Percentiles rank a stretch among this genome's conserved stretches.
phyloP scores from a whole-genome alignment of 2,888 invertebrate species.

The Phanerotoma sp. region DNA sequence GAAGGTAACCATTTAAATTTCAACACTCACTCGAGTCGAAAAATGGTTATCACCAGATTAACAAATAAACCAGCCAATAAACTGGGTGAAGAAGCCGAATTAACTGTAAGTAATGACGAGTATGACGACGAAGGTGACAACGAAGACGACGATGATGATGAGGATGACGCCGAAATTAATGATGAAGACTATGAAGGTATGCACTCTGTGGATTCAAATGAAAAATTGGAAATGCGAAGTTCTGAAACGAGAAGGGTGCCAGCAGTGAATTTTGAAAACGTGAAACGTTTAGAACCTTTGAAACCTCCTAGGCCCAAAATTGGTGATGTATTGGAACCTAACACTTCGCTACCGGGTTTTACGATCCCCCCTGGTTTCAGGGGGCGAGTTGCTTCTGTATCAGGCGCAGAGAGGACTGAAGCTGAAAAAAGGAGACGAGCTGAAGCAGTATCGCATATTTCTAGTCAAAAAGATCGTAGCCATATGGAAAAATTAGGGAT shows the following conservation, averaged over 20 bases:
- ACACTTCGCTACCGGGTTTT: conserved; percentile 69
- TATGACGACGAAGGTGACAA: conserved; percentile 63
- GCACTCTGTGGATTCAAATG: conserved; percentile 18
- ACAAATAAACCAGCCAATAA: conserved; percentile 21
- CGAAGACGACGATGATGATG: conserved; percentile 64
- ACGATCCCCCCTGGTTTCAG: conserved; percentile 70
- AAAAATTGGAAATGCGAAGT: conserved; percentile 28
- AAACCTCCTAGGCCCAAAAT: no score
- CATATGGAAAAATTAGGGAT: conserved; percentile 35
- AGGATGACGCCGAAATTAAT: no score
- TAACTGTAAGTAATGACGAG: conserved; percentile 51
- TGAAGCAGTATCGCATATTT: conserved; percentile 62
- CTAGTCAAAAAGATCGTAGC: conserved; percentile 30
- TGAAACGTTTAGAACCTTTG: no score
- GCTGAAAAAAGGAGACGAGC: conserved; percentile 69
- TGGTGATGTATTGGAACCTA: conserved; percentile 66
- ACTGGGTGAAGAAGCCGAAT: conserved; percentile 6
- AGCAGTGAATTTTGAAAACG: conserved; percentile 65
- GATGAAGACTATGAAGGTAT: conserved; percentile 1
- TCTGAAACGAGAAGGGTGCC: conserved; percentile 61
- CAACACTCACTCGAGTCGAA: conserved; percentile 37
- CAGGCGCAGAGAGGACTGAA: no score
- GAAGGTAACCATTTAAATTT: conserved; percentile 29
- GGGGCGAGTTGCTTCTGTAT: conserved; percentile 66
- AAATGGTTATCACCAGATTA: conserved; percentile 29